phyloP scores from a whole-genome alignment of 2,888 invertebrate species.

The Xestia c-nigrum region DNA sequence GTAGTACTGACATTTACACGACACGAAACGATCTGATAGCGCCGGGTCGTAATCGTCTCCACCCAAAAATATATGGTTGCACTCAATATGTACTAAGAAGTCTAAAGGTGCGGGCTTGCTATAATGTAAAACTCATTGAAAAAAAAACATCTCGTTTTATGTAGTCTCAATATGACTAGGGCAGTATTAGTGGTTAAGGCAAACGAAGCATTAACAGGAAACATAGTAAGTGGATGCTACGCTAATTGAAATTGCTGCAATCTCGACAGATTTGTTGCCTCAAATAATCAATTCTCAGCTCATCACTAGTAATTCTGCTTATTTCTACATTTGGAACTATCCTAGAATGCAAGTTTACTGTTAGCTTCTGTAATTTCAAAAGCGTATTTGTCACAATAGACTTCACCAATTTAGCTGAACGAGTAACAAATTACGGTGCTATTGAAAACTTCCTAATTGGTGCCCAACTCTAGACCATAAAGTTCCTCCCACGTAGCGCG shows the following conservation, averaged over 20 bases:
- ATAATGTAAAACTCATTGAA: not conserved
- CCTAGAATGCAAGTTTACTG: not conserved
- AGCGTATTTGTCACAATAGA: conserved; percentile 23
- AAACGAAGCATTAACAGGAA: not conserved
- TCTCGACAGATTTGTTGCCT: not conserved
- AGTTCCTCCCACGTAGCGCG: conserved; percentile 26
- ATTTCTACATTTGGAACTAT: not conserved
- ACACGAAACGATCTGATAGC: conserved; percentile 6
- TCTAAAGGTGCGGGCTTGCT: not conserved
- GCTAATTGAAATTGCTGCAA: not conserved
- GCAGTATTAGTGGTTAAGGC: not conserved
- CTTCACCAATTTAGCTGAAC: not conserved
- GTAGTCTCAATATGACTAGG: no score
- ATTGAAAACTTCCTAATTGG: conserved; percentile 29
- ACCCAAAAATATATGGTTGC: not conserved
- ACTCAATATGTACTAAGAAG: not conserved
- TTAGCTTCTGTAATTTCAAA: not conserved
- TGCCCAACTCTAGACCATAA: not conserved
- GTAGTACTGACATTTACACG: conserved; percentile 19
- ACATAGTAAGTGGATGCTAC: not conserved
- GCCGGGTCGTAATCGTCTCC: not conserved
- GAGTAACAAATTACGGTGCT: conserved; percentile 9
- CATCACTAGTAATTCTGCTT: not conserved
- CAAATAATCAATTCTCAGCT: not conserved
- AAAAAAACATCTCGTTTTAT: not conserved